Base-by-base conservation (phyloP, 1,140 invertebrate genomes). In the Scaptomyza graminum region DNA sequence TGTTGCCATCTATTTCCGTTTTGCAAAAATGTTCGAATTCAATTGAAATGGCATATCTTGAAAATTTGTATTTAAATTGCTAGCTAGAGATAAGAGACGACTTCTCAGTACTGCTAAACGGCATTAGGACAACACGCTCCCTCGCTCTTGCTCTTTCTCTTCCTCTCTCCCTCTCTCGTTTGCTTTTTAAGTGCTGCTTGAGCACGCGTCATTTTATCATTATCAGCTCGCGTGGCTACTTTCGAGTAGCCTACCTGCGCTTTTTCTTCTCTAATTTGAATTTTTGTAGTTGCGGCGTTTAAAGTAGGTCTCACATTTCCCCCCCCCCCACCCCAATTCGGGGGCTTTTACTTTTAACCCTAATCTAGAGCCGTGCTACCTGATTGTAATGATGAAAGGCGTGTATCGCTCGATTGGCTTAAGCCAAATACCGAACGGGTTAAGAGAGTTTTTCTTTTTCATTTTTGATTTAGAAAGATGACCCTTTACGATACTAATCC, bases 1-100 rank as follows among this genome's bases (percentile, higher is more conserved):
- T 11, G 13, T 41, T 15, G 6, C 49, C 60, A 37, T 37, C 54
- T 75, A 71, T 65, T 71, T 74, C 72, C 78, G 68, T 37, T 80
- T 72, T 54, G 39, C 52, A 13, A 39, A 34, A 63, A 63, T 60
- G 37, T 49, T 39, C 6, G 55, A 78, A 66, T 78, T 82, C 79
- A 75, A 47, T 67, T 65, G 79, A 79, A 83, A 66, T 69, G 25
- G 59, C 50, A 59, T 65, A 60, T 67, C 67, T 43, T 5, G 4
- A 28, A 8, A 57, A 57, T n/a, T n/a, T 7, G 43, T 70, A 65
- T 65, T 66, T 65, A 28, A 66, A 65, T 59, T 52, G 11, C 15
- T 37, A 11, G 47, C 54, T 70, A 41, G 37, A 82, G 82, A 82
- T n/a, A n/a, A n/a, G n/a, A 82, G 70, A 37, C 16, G 70, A 37